phyloP scores from a whole-genome alignment of 2,797 vertebrate species.

The Cuniculus paca region DNA sequence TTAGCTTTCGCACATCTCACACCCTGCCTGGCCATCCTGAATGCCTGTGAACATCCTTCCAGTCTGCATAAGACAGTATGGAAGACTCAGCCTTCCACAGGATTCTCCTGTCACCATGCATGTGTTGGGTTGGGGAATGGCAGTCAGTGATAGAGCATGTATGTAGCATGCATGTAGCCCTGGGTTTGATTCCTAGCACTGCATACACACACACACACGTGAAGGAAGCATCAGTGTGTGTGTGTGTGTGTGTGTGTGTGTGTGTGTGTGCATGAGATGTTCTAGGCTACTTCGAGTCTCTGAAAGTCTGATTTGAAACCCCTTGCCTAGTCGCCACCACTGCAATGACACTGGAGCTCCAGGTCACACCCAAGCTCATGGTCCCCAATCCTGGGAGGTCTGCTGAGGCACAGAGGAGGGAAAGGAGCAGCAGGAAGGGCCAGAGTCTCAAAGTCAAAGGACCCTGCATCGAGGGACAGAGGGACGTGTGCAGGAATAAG shows the following conservation, averaged over 20 bases:
- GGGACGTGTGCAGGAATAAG: neutral
- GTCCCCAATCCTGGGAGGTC: neutral
- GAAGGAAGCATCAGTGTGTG: no score
- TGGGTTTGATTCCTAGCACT: neutral
- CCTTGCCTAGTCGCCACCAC: no score
- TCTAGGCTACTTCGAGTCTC: neutral
- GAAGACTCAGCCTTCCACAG: neutral
- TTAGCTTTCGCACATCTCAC: neutral
- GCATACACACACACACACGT: neutral
- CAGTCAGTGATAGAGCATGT: neutral
- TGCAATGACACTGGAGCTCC: neutral
- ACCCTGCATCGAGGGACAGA: no score
- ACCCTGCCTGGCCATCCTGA: neutral
- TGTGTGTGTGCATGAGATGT: no score
- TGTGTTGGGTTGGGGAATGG: neutral
- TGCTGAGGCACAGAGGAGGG: neutral
- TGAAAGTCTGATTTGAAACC: neutral
- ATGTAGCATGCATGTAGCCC: neutral
- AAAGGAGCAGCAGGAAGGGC: neutral
- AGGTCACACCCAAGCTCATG: neutral
- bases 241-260: neutral
- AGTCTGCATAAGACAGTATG: neutral
- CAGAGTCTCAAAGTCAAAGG: no score
- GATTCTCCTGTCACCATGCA: neutral
- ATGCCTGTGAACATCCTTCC: neutral